phyloP scores from a whole-genome alignment of 2,113 vertebrate genomes.

The Tragelaphus buxtoni region DNA sequence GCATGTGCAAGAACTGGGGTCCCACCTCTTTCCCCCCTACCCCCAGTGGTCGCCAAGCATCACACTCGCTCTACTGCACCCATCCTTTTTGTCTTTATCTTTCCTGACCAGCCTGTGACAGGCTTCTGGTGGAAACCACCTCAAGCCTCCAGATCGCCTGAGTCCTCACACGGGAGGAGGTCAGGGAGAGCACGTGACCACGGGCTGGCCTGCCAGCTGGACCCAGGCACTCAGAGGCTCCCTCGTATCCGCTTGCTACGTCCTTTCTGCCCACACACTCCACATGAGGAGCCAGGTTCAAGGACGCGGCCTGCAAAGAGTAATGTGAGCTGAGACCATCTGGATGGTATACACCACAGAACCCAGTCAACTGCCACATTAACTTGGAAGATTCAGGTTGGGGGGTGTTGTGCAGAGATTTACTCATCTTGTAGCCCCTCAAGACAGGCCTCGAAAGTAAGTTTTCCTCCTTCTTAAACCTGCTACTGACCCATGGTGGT shows the following conservation, averaged over 20 bases:
- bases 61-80: not conserved
- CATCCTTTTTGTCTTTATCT: not conserved
- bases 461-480: not conserved
- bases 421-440: not conserved
- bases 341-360: not conserved
- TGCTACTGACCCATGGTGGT: not conserved
- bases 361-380: not conserved
- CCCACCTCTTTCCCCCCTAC: rapidly evolving
- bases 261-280: not conserved
- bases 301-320: not conserved
- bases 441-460: not conserved
- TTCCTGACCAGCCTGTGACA: not conserved
- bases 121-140: not conserved
- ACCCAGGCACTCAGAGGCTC: not conserved
- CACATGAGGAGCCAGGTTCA: not conserved
- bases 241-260: rapidly evolving
- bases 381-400: not conserved
- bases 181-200: rapidly evolving
- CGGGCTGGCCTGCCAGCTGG: not conserved
- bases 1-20: too few species aligned
- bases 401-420: not conserved
- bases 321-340: not conserved
- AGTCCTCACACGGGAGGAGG: not conserved
- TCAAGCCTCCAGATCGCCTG: rapidly evolving
- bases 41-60: rapidly evolving